Conservation (phyloP, 2,113 vertebrate species). For the Myrmecobius fasciatus region DNA sequence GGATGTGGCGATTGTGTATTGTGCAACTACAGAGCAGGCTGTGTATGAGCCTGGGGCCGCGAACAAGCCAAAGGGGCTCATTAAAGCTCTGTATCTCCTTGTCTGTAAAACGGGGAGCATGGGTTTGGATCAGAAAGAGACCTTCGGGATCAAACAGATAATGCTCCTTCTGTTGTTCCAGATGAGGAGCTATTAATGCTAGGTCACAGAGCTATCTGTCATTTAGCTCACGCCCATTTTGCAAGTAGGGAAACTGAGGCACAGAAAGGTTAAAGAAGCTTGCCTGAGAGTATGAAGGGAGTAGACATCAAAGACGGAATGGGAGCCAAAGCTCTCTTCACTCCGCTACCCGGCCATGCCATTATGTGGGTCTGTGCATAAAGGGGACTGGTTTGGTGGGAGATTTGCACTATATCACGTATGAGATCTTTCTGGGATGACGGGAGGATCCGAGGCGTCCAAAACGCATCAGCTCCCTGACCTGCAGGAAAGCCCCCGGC, state of each 20-base stretch:
- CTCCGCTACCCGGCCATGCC: neutral
- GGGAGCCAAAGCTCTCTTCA: too few relatives aligned
- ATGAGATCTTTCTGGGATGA: neutral
- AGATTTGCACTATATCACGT: neutral
- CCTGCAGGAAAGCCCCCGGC: too few relatives aligned
- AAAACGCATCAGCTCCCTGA: too few relatives aligned
- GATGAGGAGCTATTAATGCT: neutral
- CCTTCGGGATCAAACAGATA: neutral
- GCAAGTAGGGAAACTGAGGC: neutral
- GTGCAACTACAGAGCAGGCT: neutral
- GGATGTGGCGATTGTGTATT: neutral
- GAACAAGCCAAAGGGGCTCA: too few relatives aligned
- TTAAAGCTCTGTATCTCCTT: too few relatives aligned
- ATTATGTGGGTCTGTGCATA: neutral
- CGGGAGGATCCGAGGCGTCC: too few relatives aligned
- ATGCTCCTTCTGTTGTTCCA: neutral
- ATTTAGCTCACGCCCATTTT: neutral
- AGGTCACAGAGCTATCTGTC: neutral
- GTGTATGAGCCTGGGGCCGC: too few relatives aligned
- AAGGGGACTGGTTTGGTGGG: neutral
- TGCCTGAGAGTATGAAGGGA: neutral
- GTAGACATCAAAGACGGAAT: too few relatives aligned
- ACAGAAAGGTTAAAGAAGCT: neutral
- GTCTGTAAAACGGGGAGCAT: neutral
- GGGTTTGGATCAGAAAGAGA: too few relatives aligned